A percentile compares a stretch with the other conserved stretches of the same genome.
Conservation (phyloP, 2,113 vertebrate genomes). For the Progne subis region DNA sequence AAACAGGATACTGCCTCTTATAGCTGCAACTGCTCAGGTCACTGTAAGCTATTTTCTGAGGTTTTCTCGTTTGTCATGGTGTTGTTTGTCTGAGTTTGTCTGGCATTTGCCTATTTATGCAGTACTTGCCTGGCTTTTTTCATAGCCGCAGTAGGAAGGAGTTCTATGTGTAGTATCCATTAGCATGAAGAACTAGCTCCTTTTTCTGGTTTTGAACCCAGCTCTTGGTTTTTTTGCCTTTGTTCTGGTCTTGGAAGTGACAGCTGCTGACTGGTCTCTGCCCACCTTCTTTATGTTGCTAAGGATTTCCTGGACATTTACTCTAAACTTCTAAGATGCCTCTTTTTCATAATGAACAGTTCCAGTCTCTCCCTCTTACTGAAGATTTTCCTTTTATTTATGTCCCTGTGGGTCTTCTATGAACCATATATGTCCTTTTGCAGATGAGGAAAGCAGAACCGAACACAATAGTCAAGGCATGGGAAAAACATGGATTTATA, state of each 20-base stretch:
- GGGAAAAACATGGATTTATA: background rate
- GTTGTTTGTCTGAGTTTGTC: background rate
- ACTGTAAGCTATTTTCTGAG: background rate
- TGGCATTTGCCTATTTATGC: background rate
- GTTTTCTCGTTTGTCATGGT: background rate
- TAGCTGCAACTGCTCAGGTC: background rate
- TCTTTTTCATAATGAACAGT: background rate
- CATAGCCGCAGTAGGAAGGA: background rate
- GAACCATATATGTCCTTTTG: background rate
- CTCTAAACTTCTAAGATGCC: background rate
- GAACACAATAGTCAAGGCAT: background rate
- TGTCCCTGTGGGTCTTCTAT: background rate
- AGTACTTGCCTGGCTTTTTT: background rate
- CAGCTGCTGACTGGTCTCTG: background rate
- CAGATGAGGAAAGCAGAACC: background rate
- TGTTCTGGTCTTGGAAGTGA: background rate
- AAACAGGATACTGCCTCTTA: background rate
- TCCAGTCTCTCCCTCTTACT: background rate
- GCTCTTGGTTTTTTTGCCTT: background rate
- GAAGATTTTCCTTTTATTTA: background rate
- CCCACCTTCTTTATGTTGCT: background rate
- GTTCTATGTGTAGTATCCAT: background rate
- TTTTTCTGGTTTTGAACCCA: background rate
- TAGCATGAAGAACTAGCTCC: background rate
- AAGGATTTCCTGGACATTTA: background rate